Evolutionary conservation across 1,140 invertebrate genomes (phyloP).

Genomic region (Drosophila carrolli): DNA sequence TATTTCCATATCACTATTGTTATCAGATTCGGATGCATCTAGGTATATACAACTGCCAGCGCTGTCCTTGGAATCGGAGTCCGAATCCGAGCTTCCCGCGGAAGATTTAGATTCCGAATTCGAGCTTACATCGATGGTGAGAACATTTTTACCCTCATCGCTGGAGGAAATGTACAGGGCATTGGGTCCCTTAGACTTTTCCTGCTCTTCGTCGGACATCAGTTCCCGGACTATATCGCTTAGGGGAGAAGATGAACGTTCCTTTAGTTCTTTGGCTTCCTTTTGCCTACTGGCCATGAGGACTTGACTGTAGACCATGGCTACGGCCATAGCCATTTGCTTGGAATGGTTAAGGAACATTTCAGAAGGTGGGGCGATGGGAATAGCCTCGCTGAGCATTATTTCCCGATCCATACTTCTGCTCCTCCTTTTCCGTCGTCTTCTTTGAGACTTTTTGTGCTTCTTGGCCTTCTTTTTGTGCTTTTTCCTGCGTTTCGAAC

Average conservation of each 20-base stretch:
- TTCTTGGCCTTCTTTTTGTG: slow-evolving; percentile 40
- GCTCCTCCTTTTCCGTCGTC: slow-evolving; percentile 13
- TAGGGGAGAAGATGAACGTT: slow-evolving; percentile 19
- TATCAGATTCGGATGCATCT: slow-evolving; percentile 3
- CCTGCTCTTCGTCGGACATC: slow-evolving; percentile 59
- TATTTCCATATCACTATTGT: slow-evolving; percentile 64
- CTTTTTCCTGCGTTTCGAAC: slow-evolving; percentile 26
- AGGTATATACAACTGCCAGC: slow-evolving; percentile 42
- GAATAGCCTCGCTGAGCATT: neutral
- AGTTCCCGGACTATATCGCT: slow-evolving; percentile 60
- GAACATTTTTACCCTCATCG: slow-evolving; percentile 27
- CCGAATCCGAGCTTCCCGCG: neutral
- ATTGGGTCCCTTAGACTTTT: neutral
- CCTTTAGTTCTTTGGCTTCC: neutral
- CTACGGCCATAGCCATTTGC: slow-evolving; percentile 58
- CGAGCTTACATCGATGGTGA: slow-evolving; percentile 59
- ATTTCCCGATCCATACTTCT: neutral
- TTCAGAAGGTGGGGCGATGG: slow-evolving; percentile 1
- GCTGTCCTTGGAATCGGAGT: neutral
- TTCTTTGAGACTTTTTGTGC: slow-evolving; percentile 24
- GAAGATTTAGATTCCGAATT: slow-evolving; percentile 24
- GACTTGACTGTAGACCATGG: slow-evolving; percentile 55
- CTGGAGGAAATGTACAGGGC: slow-evolving; percentile 41
- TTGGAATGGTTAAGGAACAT: slow-evolving; percentile 44
- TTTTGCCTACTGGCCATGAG: slow-evolving; percentile 13